A percentile compares a stretch with the other conserved stretches of the same genome.
Evolutionary conservation across 1,140 invertebrate genomes (phyloP).

Genomic region (Ceratina calcarata): DNA sequence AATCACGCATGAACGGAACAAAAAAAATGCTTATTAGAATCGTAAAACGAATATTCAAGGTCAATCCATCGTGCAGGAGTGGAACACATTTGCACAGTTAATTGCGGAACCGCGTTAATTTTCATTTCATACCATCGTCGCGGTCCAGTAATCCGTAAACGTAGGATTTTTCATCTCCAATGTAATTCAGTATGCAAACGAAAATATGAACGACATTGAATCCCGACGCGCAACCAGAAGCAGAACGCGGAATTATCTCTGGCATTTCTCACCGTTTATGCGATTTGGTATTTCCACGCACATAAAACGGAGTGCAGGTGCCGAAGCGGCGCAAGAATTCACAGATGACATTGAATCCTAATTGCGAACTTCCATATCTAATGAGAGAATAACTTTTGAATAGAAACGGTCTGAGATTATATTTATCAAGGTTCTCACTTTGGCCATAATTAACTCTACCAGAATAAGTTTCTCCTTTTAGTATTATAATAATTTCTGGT

Average conservation of each 20-base stretch:
- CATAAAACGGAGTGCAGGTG: neutral
- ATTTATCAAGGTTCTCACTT: neutral
- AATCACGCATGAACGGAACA: neutral
- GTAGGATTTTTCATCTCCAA: slow-evolving; percentile 16
- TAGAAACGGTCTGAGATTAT: neutral
- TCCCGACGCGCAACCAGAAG: neutral
- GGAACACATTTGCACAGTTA: slow-evolving; percentile 26
- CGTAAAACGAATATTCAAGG: neutral
- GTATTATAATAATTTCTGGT: too few relatives aligned
- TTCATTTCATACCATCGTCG: slow-evolving; percentile 30
- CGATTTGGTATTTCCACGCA: neutral
- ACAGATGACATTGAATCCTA: neutral
- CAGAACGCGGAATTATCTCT: neutral
- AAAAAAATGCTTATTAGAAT: neutral
- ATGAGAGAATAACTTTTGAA: neutral
- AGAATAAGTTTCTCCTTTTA: too few relatives aligned
- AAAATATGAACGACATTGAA: slow-evolving; percentile 29
- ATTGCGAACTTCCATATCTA: neutral
- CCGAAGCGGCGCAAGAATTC: neutral
- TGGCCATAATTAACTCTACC: too few relatives aligned
- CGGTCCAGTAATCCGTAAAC: slow-evolving; percentile 32
- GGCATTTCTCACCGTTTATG: neutral
- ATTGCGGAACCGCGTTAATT: slow-evolving; percentile 11
- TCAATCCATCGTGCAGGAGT: neutral
- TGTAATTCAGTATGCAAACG: neutral